Evolutionary conservation across 2,888 invertebrate species (phyloP).

Genomic region (Euspilapteryx auroguttella): DNA sequence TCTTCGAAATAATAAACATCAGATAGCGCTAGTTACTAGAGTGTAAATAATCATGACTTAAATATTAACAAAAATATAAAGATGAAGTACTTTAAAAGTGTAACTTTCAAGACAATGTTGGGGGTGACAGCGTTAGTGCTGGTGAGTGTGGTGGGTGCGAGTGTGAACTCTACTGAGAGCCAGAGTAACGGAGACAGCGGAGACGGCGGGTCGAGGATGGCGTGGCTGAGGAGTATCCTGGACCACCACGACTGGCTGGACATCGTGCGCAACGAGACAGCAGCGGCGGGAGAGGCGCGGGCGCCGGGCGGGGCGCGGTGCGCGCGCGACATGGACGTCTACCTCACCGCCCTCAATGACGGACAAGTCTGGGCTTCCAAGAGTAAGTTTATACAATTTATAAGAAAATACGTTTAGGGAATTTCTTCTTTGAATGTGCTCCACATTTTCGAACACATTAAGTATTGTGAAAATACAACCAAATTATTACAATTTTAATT

Average conservation of each 20-base stretch:
- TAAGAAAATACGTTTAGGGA: no score
- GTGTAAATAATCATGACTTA: no score
- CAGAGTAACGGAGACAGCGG: no score
- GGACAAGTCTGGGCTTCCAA: constrained; percentile 78
- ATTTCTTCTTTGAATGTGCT: no score
- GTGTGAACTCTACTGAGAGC: constrained; percentile 29
- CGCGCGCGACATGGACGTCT: constrained; percentile 59
- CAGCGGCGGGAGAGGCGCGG: no score
- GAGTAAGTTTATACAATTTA: constrained; percentile 64
- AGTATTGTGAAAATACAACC: no score
- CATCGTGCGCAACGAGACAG: constrained; percentile 43
- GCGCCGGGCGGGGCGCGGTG: no score
- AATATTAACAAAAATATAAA: no score
- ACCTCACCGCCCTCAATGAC: constrained; percentile 59
- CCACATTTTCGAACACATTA: no score
- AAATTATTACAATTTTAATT: no score
- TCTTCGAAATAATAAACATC: no score
- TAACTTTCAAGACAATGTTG: constrained; percentile 21
- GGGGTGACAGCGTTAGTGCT: constrained; percentile 25
- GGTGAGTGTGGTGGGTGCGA: constrained; percentile 41
- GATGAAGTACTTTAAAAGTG: background rate
- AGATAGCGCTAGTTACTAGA: no score
- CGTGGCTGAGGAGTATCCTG: constrained; percentile 67
- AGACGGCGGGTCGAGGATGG: constrained; percentile 44
- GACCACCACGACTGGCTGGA: constrained; percentile 65